A percentile compares a stretch with the other conserved stretches of the same genome.
These are phyloP conservation scores for Nebria salina DNA, from an alignment of 2,888 invertebrate species.

Conservation along the genomic window DNA sequence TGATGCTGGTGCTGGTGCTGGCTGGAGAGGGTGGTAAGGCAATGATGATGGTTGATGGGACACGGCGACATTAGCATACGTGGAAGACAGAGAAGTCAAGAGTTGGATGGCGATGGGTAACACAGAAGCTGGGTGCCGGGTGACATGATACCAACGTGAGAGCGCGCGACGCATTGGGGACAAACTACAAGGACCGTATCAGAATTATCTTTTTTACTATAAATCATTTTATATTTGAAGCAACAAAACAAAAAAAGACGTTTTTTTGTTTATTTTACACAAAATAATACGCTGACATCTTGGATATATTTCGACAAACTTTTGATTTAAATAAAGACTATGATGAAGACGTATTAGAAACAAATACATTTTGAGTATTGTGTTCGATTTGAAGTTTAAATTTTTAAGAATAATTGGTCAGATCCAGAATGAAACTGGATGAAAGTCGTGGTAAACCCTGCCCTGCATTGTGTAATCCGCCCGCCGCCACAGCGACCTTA, in stretches of 20 bases:
- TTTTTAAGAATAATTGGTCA: background rate
- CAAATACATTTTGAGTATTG: background rate
- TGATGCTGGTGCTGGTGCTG: background rate
- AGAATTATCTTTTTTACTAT: background rate
- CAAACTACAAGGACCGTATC: background rate
- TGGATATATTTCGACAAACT: too few relatives aligned
- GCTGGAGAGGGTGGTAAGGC: background rate
- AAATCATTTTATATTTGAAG: too few relatives aligned
- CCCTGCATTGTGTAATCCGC: slow-evolving; percentile 10
- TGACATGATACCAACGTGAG: slow-evolving; percentile 32
- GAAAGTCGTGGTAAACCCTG: background rate
- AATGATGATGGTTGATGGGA: slow-evolving; percentile 9
- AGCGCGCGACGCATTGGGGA: slow-evolving; percentile 1
- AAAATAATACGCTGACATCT: too few relatives aligned
- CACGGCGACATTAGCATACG: slow-evolving; percentile 17
- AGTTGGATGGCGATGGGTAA: slow-evolving; percentile 20
- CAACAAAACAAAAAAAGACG: too few relatives aligned
- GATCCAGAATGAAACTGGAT: background rate
- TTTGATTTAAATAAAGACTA: too few relatives aligned
- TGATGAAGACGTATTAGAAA: too few relatives aligned
- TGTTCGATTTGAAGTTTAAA: background rate
- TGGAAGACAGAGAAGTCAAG: background rate
- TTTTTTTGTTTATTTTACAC: too few relatives aligned
- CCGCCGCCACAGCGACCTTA: slow-evolving; percentile 7
- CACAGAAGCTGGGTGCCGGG: slow-evolving; percentile 32